Percentiles rank a stretch among this genome's conserved stretches.
These are phyloP conservation scores for Limosa lapponica DNA, from an alignment of 2,797 vertebrate genomes.

Conservation along the genomic window DNA sequence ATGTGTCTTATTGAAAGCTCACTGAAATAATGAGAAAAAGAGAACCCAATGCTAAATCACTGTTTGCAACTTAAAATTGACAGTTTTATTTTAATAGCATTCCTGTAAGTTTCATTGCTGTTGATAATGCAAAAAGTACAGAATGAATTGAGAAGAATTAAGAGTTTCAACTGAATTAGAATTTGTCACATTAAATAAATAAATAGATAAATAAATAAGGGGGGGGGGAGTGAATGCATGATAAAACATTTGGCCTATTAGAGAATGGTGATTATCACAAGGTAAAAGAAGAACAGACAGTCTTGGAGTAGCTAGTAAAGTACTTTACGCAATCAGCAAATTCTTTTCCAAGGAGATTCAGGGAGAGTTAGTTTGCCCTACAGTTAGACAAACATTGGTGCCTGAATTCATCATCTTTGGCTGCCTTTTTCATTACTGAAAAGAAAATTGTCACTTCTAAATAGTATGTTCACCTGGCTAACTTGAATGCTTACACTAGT, in stretches of 20 bases:
- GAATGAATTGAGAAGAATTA: neutral
- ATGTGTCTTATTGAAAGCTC: neutral
- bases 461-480: neutral
- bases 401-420: neutral
- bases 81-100: neutral
- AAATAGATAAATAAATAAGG: too few species aligned
- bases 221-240: neutral
- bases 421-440: neutral
- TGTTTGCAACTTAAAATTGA: neutral
- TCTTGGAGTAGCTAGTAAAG: neutral
- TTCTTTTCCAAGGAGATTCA: neutral
- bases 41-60: neutral
- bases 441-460: neutral
- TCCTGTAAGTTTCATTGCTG: neutral
- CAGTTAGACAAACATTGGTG: neutral
- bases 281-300: neutral
- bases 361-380: neutral
- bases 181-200: neutral
- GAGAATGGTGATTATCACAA: neutral
- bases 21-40: neutral
- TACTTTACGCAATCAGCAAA: neutral
- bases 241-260: neutral
- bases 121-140: neutral
- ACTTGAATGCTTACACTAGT: neutral
- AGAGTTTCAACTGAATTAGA: neutral